Percentiles rank a stretch among this genome's conserved stretches.
These are phyloP conservation scores for Acanthacorydalis orientalis DNA, from an alignment of 2,888 invertebrate genomes.

Conservation along the genomic window DNA sequence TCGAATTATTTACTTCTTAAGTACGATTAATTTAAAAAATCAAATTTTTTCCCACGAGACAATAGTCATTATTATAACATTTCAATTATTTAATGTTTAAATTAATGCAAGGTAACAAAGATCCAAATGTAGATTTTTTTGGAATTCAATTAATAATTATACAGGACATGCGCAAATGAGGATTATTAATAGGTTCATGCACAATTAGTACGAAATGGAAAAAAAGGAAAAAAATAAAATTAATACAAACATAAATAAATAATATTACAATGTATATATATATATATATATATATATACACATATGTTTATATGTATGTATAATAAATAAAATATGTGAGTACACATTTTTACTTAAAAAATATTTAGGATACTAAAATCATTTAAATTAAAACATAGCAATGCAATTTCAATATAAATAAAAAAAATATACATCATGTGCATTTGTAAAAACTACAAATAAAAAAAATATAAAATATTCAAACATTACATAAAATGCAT, in stretches of 20 bases:
- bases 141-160: constrained; percentile 4
- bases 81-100: background rate
- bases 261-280: background rate
- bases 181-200: constrained; percentile 5
- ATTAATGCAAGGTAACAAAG: background rate
- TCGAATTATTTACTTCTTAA: constrained; percentile 12
- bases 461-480: too few relatives aligned
- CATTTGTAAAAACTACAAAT: too few relatives aligned
- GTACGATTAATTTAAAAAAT: constrained; percentile 10
- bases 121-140: constrained; percentile 5
- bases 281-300: background rate
- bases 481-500: too few relatives aligned
- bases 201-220: constrained; percentile 10
- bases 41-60: constrained; percentile 4
- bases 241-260: constrained; percentile 14
- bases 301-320: constrained; percentile 7
- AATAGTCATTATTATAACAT: too few relatives aligned
- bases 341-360: too few relatives aligned
- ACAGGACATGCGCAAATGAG: constrained; percentile 6
- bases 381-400: too few relatives aligned
- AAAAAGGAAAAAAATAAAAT: constrained; percentile 15
- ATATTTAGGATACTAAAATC: too few relatives aligned
- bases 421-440: too few relatives aligned
- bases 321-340: too few relatives aligned
- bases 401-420: too few relatives aligned